Evolutionary conservation across 2,797 vertebrate species (phyloP), one percentile per base, ranked within the genome.

Genomic region (Anguilla pacifica): DNA sequence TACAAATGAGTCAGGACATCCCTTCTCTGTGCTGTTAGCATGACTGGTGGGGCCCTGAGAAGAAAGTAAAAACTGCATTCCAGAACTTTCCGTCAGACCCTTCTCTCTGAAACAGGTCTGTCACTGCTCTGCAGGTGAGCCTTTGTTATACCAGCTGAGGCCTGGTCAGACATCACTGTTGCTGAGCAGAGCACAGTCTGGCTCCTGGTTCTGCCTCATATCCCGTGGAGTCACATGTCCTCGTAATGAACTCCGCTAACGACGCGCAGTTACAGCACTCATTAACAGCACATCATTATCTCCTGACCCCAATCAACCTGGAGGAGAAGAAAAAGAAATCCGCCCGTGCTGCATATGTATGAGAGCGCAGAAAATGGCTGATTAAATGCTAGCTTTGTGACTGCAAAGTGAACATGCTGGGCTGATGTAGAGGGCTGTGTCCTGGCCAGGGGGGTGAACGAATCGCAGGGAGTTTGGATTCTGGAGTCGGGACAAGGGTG

Each of bases 311-410:
- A 46, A 15, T 55, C 81, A 61, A 57, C 53, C 31, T 46, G 49
- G 49, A 85, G 82, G 74, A 22, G 17, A 74, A n/a, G 10, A 46
- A 49, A 59, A 61, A 79, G 74, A 57, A 59, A 22, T 53, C 19
- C 19, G 1, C 25, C 43, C 19, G 1, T 2, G 25, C 43, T 83
- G 49, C 43, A 39, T 39, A n/a, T n/a, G 13, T 83, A 49, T 83
- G 81, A n/a, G 43, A 25, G 39, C 6, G 13, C 43, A 53, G 13
- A 83, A 25, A 83, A n/a, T 1, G 31, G 49, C 13, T 25, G 3
- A 59, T 17, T 59, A 87, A 70, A 49, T 10, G 85, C 79, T 53
- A 85, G 85, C 59, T 28, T 28, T 15, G 59, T 43, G 67, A 86
- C 2, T 22, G 55, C 7, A 39, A 39, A 17, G 72, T 72, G 82